phyloP scores from a whole-genome alignment of 2,888 invertebrate species.

The Ypsolopha scabrella region DNA sequence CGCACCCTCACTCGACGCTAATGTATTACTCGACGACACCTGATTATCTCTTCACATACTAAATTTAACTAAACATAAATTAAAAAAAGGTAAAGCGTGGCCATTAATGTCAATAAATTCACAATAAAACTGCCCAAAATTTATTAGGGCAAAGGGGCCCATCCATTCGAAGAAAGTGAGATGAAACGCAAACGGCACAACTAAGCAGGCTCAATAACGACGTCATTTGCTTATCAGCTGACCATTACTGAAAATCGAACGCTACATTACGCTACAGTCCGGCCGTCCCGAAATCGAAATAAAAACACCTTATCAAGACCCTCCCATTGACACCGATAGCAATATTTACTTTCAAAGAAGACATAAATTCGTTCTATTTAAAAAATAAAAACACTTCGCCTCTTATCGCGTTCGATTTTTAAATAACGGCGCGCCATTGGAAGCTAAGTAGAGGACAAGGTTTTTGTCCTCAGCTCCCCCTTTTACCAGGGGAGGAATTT shows the following conservation, averaged over 20 bases:
- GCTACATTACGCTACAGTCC: constrained; percentile 47
- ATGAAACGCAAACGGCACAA: constrained; percentile 47
- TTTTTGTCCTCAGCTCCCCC: constrained; percentile 57
- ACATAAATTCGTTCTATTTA: constrained; percentile 64
- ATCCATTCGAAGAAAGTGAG: constrained; percentile 17
- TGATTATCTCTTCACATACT: constrained; percentile 33
- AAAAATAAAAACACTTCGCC: constrained; percentile 58
- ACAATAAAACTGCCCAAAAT: not conserved
- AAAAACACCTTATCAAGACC: constrained; percentile 60
- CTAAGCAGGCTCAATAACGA: constrained; percentile 57
- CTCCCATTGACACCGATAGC: constrained; percentile 50
- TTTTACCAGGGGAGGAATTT: constrained; percentile 59
- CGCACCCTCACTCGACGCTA: constrained; percentile 22
- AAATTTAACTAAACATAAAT: constrained; percentile 5
- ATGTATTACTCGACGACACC: constrained; percentile 58
- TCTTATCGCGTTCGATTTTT: constrained; percentile 70
- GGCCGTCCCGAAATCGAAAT: constrained; percentile 47
- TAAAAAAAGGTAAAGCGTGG: not conserved
- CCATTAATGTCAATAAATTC: not conserved
- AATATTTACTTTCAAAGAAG: constrained; percentile 56
- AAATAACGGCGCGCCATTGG: constrained; percentile 64
- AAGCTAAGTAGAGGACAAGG: constrained; percentile 57
- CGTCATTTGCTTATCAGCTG: constrained; percentile 69
- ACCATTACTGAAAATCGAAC: constrained; percentile 69
- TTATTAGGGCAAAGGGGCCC: not conserved